Evolutionary conservation across 1,140 invertebrate species (phyloP), one percentile per base, ranked within the genome.

Genomic region (Ladona fulva): DNA sequence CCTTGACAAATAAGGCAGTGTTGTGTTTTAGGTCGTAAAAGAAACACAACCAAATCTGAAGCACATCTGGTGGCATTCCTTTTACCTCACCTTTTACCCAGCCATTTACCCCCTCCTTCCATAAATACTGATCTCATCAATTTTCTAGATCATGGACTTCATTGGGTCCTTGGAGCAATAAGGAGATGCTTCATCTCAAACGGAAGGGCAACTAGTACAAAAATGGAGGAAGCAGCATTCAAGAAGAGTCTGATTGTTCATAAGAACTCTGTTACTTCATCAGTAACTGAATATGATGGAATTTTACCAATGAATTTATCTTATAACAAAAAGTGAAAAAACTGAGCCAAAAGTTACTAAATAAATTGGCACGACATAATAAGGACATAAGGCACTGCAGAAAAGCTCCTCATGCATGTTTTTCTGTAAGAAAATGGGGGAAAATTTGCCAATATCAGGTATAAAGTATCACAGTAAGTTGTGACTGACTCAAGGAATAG

Each of bases 151-250:
- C 12, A 66, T 66, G 52, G 52, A 66, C 52, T 66, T 66, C 52
- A 66, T 66, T 66, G 52, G 14, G 52, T 66, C 52, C 52, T 66
- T 66, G 52, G 52, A 66, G 52, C 52, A 66, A 66, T 66, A 66
- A 66, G 52, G 52, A 66, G 52, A 66, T 66, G 52, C 52, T 19
- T 66, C 52, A 66, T 66, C 52, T 66, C 52, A 66, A 66, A 66
- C 52, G 52, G 52, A 66, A 66, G 52, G 52, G 52, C 52, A 66
- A 66, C 52, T 66, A 66, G 52, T 66, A 66, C 52, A 66, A 66
- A 37, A 66, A 66, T 66, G 52, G 52, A 66, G 52, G 52, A 66
- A 66, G 52, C 52, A 66, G 52, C 52, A 19, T 66, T 66, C n/a
- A 66, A 66, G 52, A 66, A 66, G 52, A 66, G n/a, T 22, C n/a